Conservation (phyloP, 2,113 vertebrate genomes). For the Aptenodytes forsteri region DNA sequence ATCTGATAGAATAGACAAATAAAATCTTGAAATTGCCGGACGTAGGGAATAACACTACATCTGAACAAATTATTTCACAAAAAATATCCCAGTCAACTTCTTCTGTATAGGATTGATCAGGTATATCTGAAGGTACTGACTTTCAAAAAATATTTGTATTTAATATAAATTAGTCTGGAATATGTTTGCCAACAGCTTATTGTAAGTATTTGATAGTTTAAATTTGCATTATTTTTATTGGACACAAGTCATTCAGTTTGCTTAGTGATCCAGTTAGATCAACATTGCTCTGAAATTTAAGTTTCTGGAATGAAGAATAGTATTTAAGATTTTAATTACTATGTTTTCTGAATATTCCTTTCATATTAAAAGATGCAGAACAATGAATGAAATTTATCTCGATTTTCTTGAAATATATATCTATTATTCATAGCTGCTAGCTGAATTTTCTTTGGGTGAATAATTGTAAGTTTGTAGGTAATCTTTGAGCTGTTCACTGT, state of each 20-base stretch:
- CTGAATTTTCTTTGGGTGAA: not conserved
- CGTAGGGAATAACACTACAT: not conserved
- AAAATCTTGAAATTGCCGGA: not conserved
- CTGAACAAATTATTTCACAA: not conserved
- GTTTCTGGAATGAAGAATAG: not conserved
- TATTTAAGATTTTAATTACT: not conserved
- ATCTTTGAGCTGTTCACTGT: not conserved
- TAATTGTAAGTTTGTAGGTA: not conserved
- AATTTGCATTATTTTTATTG: not conserved
- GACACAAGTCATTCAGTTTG: not conserved
- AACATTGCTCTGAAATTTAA: not conserved
- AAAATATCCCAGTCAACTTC: not conserved
- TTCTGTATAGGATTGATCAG: not conserved
- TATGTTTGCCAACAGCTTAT: not conserved
- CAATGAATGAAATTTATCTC: not conserved
- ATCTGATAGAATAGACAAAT: not conserved
- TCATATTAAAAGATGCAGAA: not conserved
- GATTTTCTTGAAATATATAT: not conserved
- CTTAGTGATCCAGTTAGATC: not conserved
- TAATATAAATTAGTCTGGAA: not conserved
- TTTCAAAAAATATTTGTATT: not conserved
- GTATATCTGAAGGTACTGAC: not conserved
- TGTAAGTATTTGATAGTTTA: not conserved
- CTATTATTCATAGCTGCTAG: not conserved
- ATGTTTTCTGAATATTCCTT: not conserved